Base-by-base conservation (phyloP, 2,113 vertebrate genomes). In the Lutjanus erythropterus region DNA sequence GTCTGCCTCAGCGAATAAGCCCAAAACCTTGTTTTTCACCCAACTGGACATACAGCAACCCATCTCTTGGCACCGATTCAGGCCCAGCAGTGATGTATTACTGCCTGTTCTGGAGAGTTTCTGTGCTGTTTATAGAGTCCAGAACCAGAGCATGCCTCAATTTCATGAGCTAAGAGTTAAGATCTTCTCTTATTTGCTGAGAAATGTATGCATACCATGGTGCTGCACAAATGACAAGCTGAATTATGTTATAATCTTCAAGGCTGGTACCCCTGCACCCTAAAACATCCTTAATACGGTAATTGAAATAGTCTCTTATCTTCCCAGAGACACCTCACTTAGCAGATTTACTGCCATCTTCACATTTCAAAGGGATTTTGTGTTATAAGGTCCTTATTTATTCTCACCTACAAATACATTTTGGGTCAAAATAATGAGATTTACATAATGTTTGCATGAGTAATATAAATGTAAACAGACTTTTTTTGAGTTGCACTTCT, bases 21-120 rank as follows among this genome's bases (percentile, higher is more conserved):
- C 29, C 39, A 66, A 67, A 80, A 81, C 4, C 29, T 71, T 61
- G 53, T n/a, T 69, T 82, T 88, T 68, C 53, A 81, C 11, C 39
- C 49, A 33, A 12, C 35, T 71, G 33, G 71, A 79, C 27, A 46
- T 44, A 31, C 56, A 67, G 21, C 4, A 27, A 31, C 50, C 10
- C 9, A 9, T 39, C n/a, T 65, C 31, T 72, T 46, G 42, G 47
- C 55, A 42, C 19, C 23, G 2, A 2, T 14, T 73, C 42, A 65
- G 68, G 41, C 46, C 59, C 41, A 16, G 50, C 6, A 35, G 39
- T n/a, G 29, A 47, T 37, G 21, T 50, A n/a, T 66, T 52, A 52
- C 42, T 25, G n/a, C 25, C 35, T 21, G 23, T 29, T 47, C 60
- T 25, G n/a, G 5, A 64, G 25, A 21, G 41, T 74, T 29, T 50